Evolutionary conservation across 2,797 vertebrate species (phyloP).

Genomic region (Mycteria americana): DNA sequence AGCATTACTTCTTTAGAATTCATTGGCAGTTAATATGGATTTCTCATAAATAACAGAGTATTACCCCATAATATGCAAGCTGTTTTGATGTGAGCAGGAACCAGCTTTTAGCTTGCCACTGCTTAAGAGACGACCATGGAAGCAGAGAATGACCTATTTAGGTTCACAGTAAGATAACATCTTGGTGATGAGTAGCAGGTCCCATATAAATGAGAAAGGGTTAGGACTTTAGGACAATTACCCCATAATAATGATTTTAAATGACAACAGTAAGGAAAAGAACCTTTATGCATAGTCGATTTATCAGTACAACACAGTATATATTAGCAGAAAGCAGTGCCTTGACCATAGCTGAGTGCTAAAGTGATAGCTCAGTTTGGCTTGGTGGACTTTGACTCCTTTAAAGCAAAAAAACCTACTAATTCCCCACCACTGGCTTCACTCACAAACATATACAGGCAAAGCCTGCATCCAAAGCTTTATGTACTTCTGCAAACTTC

Average conservation of each 20-base stretch:
- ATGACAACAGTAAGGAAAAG: not conserved
- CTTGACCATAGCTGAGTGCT: not conserved
- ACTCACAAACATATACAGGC: not conserved
- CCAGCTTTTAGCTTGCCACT: not conserved
- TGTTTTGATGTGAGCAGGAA: not conserved
- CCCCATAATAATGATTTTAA: not conserved
- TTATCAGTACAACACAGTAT: not conserved
- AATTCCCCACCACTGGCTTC: not conserved
- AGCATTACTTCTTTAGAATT: not conserved
- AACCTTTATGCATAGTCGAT: not conserved
- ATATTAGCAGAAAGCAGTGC: not conserved
- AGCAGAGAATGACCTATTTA: not conserved
- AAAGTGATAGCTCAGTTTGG: not conserved
- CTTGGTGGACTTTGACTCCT: not conserved
- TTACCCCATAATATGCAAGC: not conserved
- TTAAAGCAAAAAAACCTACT: not conserved
- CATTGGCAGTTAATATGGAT: not conserved
- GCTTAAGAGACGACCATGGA: not conserved
- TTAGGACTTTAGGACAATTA: not conserved
- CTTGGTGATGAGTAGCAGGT: not conserved
- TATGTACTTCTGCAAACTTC: not conserved
- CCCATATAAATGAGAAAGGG: not conserved
- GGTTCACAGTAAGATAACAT: not conserved
- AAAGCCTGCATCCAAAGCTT: not conserved
- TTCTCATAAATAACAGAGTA: not conserved